Evolutionary conservation across 2,888 invertebrate genomes (phyloP).

Genomic region (Lasius fuliginosus): DNA sequence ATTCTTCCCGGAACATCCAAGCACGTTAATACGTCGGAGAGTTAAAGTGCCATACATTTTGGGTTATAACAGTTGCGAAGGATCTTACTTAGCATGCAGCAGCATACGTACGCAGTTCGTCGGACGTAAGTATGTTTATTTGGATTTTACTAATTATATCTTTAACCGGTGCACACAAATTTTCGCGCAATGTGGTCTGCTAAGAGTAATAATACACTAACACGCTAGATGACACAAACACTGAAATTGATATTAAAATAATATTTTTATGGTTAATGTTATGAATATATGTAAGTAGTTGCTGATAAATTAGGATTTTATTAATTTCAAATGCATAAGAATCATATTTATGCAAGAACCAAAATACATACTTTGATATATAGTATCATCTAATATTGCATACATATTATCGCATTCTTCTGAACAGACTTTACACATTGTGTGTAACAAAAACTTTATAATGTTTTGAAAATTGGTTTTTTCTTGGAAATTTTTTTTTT

Average conservation of each 20-base stretch:
- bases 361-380: background rate
- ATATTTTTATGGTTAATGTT: background rate
- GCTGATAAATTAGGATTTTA: background rate
- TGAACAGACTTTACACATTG: background rate
- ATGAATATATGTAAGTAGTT: background rate
- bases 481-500: background rate
- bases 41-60: slow-evolving; percentile 79
- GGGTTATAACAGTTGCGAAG: slow-evolving; percentile 78
- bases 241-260: background rate
- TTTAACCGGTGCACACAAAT: background rate
- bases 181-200: background rate
- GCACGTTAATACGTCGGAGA: slow-evolving; percentile 58
- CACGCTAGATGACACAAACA: background rate
- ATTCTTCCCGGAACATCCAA: slow-evolving; percentile 71
- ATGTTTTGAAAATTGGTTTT: background rate
- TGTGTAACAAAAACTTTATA: background rate
- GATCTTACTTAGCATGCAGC: slow-evolving; percentile 61
- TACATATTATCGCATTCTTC: background rate
- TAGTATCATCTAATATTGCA: background rate
- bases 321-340: background rate
- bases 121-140: background rate
- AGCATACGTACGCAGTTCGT: background rate
- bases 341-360: background rate
- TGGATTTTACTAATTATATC: background rate
- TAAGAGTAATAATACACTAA: background rate